Base-by-base conservation (phyloP, 2,113 vertebrate species). In the Ophiodon elongatus region DNA sequence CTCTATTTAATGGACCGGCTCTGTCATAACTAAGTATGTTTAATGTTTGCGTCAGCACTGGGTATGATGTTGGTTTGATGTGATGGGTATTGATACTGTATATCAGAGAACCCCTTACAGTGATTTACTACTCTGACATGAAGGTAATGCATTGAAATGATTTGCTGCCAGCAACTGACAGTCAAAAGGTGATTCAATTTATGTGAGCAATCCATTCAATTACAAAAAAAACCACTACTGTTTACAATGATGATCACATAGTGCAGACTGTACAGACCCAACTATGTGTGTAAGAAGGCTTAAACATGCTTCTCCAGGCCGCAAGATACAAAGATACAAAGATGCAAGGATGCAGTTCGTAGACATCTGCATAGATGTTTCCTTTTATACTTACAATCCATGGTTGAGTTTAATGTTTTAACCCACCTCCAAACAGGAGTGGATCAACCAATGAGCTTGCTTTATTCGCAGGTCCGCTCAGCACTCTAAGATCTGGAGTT, bases 131-230 rank as follows among this genome's bases (percentile, higher is more conserved):
- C 54, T 27, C 62, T 59, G 41, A 67, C 79, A 29, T 27, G 21
- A 59, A 39, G 59, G 15, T 71, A 66, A 71, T 41, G 59, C 50
- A 52, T 39, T 27, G n/a, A 50, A 23, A 74, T 62, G 50, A 73
- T 23, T 15, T 54, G 54, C 23, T 0, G 13, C 57, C 47, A 37
- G 47, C 8, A 19, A 54, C 43, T 64, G 57, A 56, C 70, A 43
- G 50, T 75, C 64, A 74, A 64, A 57, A 29, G 27, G 23, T n/a
- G 23, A 80, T 57, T 47, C 17, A n/a, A 75, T 80, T 56, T 8
- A 35, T 57, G 2, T 37, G 10, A 37, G 54, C 71, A 70, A 45
- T 69, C 45, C 3, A 57, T 75, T 54, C 64, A 57, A 75, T 64
- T 37, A 47, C 35, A 66, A 29, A 25, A 41, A 14, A 11, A 41